phyloP scores from a whole-genome alignment of 2,113 vertebrate genomes.

The Morone saxatilis region DNA sequence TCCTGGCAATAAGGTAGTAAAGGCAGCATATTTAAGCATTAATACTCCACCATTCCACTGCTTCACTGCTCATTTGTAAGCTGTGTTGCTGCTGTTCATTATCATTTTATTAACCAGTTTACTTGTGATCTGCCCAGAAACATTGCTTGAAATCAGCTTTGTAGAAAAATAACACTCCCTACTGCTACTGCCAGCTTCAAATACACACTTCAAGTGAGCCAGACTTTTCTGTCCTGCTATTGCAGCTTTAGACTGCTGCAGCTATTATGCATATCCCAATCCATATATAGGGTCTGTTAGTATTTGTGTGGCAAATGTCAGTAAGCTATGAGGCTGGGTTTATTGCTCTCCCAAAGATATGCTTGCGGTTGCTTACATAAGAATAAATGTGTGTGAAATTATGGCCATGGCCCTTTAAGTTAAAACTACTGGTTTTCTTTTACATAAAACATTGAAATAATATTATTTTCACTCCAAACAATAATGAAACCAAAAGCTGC shows the following conservation, averaged over 20 bases:
- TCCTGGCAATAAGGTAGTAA: background rate
- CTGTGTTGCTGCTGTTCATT: background rate
- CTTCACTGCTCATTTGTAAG: background rate
- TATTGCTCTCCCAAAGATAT: constrained; percentile 27
- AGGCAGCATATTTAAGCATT: background rate
- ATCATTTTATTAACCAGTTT: background rate
- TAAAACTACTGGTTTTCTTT: background rate
- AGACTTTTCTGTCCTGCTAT: constrained; percentile 13
- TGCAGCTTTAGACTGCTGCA: constrained; percentile 4
- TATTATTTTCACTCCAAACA: background rate
- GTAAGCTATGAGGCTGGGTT: constrained; percentile 13
- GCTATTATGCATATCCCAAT: constrained; percentile 6
- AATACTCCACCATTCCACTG: background rate
- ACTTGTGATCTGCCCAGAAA: background rate
- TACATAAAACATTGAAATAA: background rate
- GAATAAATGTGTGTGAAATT: background rate
- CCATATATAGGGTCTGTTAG: constrained; percentile 13
- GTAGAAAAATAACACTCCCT: background rate
- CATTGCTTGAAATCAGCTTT: background rate
- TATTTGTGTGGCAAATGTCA: constrained; percentile 36
- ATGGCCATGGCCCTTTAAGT: background rate
- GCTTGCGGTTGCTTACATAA: constrained; percentile 22
- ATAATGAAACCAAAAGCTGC: background rate
- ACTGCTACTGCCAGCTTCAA: background rate
- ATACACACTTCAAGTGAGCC: background rate